Evolutionary conservation across 2,888 invertebrate genomes (phyloP).

Genomic region (Acanthoscelides obtectus): DNA sequence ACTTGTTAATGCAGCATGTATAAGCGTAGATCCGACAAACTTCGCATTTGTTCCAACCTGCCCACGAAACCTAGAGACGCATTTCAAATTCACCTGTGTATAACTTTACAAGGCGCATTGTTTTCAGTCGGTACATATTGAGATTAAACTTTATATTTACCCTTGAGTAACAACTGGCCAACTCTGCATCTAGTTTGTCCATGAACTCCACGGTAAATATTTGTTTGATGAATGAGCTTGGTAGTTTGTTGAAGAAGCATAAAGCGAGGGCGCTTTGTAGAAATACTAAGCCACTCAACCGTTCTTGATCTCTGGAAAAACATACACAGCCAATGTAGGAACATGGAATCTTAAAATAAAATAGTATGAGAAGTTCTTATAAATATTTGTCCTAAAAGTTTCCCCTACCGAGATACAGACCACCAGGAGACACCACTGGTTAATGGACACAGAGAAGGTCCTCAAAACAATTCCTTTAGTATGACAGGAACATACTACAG

Average conservation of each 20-base stretch:
- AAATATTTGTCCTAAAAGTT: too few relatives aligned
- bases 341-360: too few relatives aligned
- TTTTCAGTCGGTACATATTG: background rate
- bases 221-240: conserved; percentile 50
- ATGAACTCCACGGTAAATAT: conserved; percentile 59
- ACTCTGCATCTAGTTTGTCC: conserved; percentile 55
- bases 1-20: background rate
- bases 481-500: too few relatives aligned
- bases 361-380: too few relatives aligned
- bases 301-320: conserved; percentile 51
- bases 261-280: conserved; percentile 53
- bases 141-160: conserved; percentile 32
- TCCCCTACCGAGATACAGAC: too few relatives aligned
- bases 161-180: conserved; percentile 53
- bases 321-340: too few relatives aligned
- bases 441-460: too few relatives aligned
- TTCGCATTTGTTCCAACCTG: too few relatives aligned
- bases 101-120: background rate
- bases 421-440: too few relatives aligned
- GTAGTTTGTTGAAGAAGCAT: conserved; percentile 52
- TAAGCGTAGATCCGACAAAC: too few relatives aligned
- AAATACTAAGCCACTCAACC: conserved; percentile 51
- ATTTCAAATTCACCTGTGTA: background rate
- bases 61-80: background rate
- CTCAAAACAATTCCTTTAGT: too few relatives aligned